Percentiles rank a stretch among this genome's conserved stretches.
Evolutionary conservation across 2,113 vertebrate species (phyloP).

Genomic region (Eulemur macaco): DNA sequence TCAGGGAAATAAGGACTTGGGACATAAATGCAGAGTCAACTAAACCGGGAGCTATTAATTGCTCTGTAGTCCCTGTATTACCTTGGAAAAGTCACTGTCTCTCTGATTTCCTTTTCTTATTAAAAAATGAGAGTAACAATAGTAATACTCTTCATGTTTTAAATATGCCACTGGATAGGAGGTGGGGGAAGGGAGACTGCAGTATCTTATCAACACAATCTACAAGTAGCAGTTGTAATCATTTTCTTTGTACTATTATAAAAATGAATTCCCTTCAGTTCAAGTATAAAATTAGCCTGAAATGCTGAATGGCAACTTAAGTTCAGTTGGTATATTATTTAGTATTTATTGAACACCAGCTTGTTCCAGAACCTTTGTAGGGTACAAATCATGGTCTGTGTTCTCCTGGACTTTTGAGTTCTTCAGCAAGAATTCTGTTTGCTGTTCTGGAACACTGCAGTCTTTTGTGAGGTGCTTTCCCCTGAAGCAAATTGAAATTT

Average conservation of each 20-base stretch:
- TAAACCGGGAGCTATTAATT: neutral
- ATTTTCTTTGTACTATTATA: neutral
- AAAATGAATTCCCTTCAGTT: neutral
- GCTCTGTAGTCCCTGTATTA: neutral
- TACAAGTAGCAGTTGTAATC: neutral
- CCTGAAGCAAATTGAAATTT: neutral
- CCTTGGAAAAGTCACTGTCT: neutral
- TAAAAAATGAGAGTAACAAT: neutral
- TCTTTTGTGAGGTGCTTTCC: neutral
- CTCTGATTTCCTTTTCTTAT: conserved; percentile 3
- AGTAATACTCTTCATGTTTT: neutral
- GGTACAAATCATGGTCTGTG: neutral
- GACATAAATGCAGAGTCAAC: neutral
- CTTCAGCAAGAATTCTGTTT: neutral
- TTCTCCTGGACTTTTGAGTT: neutral
- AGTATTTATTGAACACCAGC: neutral
- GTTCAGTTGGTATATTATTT: neutral
- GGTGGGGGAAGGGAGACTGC: rapidly evolving
- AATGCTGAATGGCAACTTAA: neutral
- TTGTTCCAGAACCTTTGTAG: neutral
- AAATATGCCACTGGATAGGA: neutral
- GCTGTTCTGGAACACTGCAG: neutral
- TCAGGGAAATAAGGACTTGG: neutral
- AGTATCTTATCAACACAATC: neutral
- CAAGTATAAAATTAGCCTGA: neutral